Base-by-base conservation (phyloP, 2,888 invertebrate genomes). In the Apodemia duryi region DNA sequence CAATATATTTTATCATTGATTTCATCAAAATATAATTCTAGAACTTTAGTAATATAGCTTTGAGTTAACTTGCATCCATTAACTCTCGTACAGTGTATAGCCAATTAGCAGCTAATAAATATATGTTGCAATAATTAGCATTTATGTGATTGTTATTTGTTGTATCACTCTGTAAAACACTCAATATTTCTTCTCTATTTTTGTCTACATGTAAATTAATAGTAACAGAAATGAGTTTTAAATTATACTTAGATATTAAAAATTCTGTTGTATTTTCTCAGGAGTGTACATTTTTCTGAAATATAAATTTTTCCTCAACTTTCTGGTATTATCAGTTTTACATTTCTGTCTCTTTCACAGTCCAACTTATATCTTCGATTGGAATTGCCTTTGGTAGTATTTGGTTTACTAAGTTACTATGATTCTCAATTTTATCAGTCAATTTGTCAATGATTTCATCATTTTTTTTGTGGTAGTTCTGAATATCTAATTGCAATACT, bases 221-320 rank as follows among this genome's bases (percentile, higher is more conserved):
- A 80, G 79, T 83, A 82, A 82, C 77, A 77, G 79, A 46, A 46
- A 77, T 87, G 79, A 82, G 81, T 86, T 87, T 78, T 73, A 81
- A 82, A 80, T 81, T 80, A 61, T 64, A 51, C 79, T 76, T 78
- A 79, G 77, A 77, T 82, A 78, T 75, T 81, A 78, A 80, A 81
- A 82, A 81, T 84, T 88, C 85, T 82, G 86, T 89, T 91, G 86
- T 91, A 89, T 83, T 86, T 87, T 86, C 85, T 87, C 88, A 84
- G 81, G 84, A 89, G 85, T 91, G 91, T 91, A 90, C 87, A 89
- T 87, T 89, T 89, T 89, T 91, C 88, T 84, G 88, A 90, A 91
- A 89, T 88, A 91, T 88, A 91, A 88, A 88, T 85, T 88, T 90
- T 89, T 61, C 61, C 85, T 89, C 86, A 88, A 80, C 75, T 72